A percentile compares a stretch with the other conserved stretches of the same genome.
phyloP scores from a whole-genome alignment of 92 coral and sea anemone species.

The Zoanthus gigantus region DNA sequence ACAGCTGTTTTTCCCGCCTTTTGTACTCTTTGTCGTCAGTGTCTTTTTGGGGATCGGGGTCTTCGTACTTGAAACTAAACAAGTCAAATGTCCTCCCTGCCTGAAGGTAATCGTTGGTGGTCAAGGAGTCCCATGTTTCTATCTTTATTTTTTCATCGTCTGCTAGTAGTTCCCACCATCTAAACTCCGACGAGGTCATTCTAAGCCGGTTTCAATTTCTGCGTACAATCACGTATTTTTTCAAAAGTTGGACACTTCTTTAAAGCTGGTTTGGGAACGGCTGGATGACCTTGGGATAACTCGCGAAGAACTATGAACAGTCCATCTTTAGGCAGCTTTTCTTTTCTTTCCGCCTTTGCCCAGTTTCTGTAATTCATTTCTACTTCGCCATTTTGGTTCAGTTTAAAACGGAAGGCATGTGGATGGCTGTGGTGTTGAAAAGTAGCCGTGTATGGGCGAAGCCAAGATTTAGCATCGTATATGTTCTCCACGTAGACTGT shows the following conservation, averaged over 20 bases:
- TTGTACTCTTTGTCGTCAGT: no score
- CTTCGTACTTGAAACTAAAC: not conserved
- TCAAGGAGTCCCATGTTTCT: constrained; percentile 27
- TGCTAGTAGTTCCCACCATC: constrained; percentile 35
- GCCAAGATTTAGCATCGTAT: constrained; percentile 62
- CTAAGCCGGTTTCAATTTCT: constrained; percentile 34
- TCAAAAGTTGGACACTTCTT: constrained; percentile 52
- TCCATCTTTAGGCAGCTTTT: constrained; percentile 53
- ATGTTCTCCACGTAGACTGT: constrained; percentile 51
- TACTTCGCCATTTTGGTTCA: constrained; percentile 55
- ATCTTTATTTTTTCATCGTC: constrained; percentile 9
- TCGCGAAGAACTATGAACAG: constrained; percentile 33
- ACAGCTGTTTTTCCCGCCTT: no score
- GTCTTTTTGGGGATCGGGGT: not conserved
- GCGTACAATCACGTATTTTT: not conserved
- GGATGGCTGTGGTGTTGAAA: constrained; percentile 63
- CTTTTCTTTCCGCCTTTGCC: constrained; percentile 54
- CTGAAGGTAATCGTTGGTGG: constrained; percentile 14
- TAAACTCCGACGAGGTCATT: constrained; percentile 34
- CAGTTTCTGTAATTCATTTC: constrained; percentile 51
- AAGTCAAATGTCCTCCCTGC: constrained; percentile 46
- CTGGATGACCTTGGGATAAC: constrained; percentile 11
- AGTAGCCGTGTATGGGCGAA: constrained; percentile 49
- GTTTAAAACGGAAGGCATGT: constrained; percentile 66
- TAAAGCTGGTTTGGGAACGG: constrained; percentile 43